These are phyloP conservation scores for Ormyrus thymus DNA, from an alignment of 2,888 invertebrate genomes.

Conservation along the genomic window DNA sequence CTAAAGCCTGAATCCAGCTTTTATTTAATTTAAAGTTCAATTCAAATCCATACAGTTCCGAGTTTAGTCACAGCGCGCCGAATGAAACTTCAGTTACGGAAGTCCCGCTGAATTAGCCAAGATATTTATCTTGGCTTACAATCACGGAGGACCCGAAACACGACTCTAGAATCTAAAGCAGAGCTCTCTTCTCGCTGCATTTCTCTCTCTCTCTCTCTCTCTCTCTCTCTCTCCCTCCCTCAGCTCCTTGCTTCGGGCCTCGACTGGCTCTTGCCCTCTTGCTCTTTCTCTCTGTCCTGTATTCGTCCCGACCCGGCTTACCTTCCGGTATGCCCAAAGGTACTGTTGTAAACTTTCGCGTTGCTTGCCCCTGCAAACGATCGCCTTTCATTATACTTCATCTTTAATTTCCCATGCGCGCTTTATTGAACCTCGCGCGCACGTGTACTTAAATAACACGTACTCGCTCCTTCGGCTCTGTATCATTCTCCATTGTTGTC, in stretches of 20 bases:
- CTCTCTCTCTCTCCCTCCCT: slow-evolving; percentile 19
- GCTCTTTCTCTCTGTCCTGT: slow-evolving; percentile 2
- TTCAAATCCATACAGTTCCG: slow-evolving; percentile 52
- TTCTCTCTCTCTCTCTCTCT: slow-evolving; percentile 14
- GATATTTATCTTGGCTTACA: slow-evolving; percentile 66
- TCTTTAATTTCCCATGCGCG: slow-evolving; percentile 47
- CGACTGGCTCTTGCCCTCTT: neutral
- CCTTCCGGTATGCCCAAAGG: slow-evolving; percentile 48
- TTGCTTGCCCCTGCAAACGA: slow-evolving; percentile 34
- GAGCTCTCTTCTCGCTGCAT: slow-evolving; percentile 33
- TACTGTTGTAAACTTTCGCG: slow-evolving; percentile 51
- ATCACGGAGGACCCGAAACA: slow-evolving; percentile 60
- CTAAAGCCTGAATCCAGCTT: neutral
- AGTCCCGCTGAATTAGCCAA: slow-evolving; percentile 62
- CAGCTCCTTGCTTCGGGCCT: no score
- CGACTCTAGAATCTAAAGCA: slow-evolving; percentile 56
- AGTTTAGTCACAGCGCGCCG: slow-evolving; percentile 49
- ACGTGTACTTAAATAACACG: neutral
- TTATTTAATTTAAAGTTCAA: slow-evolving; percentile 56
- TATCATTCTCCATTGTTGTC: neutral
- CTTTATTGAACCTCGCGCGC: slow-evolving; percentile 7
- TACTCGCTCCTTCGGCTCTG: neutral
- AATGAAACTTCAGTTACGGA: slow-evolving; percentile 53
- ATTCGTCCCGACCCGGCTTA: slow-evolving; percentile 17
- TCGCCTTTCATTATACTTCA: slow-evolving; percentile 51